phyloP scores from a whole-genome alignment of 2,888 invertebrate species.

The Caenorhabditis parvicauda region DNA sequence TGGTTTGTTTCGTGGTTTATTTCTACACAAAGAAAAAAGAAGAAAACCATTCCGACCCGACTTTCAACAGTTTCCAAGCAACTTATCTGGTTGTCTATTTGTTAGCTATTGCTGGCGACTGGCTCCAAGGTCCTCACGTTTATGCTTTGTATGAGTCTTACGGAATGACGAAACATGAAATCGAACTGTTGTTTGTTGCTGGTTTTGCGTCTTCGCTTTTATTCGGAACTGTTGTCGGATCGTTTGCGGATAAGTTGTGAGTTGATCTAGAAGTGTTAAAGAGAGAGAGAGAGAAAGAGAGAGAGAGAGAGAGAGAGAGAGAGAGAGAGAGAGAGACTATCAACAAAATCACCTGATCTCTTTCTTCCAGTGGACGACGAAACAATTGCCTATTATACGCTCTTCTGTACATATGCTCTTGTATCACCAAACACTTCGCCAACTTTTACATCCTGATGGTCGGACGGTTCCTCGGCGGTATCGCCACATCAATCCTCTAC shows the following conservation, averaged over 20 bases:
- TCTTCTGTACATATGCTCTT: slow-evolving; percentile 65
- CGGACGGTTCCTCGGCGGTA: slow-evolving; percentile 65
- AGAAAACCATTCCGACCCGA: slow-evolving; percentile 54
- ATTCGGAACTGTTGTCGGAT: slow-evolving; percentile 67
- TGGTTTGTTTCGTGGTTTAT: slow-evolving; percentile 63
- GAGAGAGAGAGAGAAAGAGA: neutral
- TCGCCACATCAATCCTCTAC: slow-evolving; percentile 68
- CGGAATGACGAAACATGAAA: slow-evolving; percentile 65
- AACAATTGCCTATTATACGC: slow-evolving; percentile 67
- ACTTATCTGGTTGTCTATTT: slow-evolving; percentile 66
- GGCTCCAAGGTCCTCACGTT: slow-evolving; percentile 68
- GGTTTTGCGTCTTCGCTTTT: slow-evolving; percentile 68
- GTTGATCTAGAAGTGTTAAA: slow-evolving; percentile 35
- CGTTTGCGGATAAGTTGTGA: slow-evolving; percentile 68
- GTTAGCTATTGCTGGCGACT: slow-evolving; percentile 67
- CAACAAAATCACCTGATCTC: neutral
- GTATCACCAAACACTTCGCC: slow-evolving; percentile 68
- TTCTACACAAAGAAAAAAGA: slow-evolving; percentile 58
- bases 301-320: no score
- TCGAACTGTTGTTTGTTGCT: slow-evolving; percentile 66
- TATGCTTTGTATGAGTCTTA: slow-evolving; percentile 68
- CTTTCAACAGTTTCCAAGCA: slow-evolving; percentile 64
- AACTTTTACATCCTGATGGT: slow-evolving; percentile 66
- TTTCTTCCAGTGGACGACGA: slow-evolving; percentile 65
- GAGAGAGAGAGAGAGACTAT: no score